Percentiles rank a stretch among this genome's conserved stretches.
These are phyloP conservation scores for Melieria omissa DNA, from an alignment of 2,888 invertebrate species.

Conservation along the genomic window DNA sequence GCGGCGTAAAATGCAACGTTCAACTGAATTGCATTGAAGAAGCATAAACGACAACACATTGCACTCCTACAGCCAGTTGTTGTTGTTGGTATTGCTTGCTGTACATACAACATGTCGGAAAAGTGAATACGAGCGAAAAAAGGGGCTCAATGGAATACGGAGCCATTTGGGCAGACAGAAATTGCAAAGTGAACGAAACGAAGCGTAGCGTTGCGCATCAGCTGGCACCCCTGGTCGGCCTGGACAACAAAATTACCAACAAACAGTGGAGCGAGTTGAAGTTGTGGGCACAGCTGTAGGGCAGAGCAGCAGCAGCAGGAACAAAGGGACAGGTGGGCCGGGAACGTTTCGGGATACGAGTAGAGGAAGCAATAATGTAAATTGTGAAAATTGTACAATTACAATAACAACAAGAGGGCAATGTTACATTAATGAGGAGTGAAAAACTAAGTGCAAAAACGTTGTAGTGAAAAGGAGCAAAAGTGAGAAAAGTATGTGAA, in stretches of 20 bases:
- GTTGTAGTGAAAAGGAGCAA: too few species aligned
- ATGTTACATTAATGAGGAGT: background rate
- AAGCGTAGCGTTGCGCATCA: conserved; percentile 33
- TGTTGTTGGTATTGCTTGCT: too few species aligned
- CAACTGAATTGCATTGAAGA: too few species aligned
- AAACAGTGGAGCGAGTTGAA: too few species aligned
- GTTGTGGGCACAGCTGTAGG: background rate
- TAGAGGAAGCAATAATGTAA: background rate
- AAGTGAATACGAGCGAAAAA: too few species aligned
- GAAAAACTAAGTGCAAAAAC: background rate
- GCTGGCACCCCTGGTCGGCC: conserved; percentile 22
- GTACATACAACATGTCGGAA: too few species aligned
- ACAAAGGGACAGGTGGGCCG: background rate
- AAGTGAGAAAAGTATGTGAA: background rate
- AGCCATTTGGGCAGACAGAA: too few species aligned
- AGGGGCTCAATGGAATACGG: too few species aligned
- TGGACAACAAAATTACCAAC: background rate
- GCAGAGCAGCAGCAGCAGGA: background rate
- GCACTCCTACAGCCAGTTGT: too few species aligned
- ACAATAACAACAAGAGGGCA: background rate
- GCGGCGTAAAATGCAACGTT: too few species aligned
- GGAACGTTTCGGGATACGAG: too few species aligned
- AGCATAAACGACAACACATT: too few species aligned
- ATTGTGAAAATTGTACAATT: background rate
- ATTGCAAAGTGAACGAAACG: conserved; percentile 19